These are phyloP conservation scores for Capitulum mitella DNA, from an alignment of 2,888 invertebrate genomes.

Conservation along the genomic window DNA sequence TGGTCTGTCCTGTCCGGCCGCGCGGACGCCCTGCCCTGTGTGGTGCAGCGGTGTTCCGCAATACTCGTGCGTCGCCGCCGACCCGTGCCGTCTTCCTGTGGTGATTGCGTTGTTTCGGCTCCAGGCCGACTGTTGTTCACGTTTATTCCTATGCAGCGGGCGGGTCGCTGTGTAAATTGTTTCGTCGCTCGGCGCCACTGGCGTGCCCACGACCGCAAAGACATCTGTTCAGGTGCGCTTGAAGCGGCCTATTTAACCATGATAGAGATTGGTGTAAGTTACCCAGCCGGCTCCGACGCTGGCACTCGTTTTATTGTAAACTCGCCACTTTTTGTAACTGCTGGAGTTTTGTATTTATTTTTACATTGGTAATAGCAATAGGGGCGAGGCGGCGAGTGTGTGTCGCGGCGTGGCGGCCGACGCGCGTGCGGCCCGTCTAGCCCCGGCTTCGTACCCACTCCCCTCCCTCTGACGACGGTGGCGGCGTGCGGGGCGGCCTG, in stretches of 20 bases:
- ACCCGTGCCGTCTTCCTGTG: background rate
- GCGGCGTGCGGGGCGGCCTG: background rate
- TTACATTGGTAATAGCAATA: background rate
- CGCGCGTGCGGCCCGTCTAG: background rate
- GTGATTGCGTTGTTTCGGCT: background rate
- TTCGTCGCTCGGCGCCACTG: no score
- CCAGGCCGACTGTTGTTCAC: background rate
- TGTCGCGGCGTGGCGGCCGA: background rate
- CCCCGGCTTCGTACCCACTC: background rate
- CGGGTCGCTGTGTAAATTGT: no score
- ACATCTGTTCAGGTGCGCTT: no score
- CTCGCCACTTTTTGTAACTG: background rate
- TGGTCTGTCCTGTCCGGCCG: no score
- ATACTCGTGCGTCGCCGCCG: background rate
- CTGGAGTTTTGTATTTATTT: slow-evolving; percentile 4
- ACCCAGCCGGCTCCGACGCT: no score
- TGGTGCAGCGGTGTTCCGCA: no score
- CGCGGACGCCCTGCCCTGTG: no score
- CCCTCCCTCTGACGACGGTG: no score
- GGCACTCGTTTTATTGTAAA: background rate
- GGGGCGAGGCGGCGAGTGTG: background rate
- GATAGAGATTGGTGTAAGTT: no score
- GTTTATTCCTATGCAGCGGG: background rate
- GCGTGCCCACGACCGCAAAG: no score
- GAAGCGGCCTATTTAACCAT: no score